Conservation (phyloP, 2,888 invertebrate species). For the Abrostola triplasia region DNA sequence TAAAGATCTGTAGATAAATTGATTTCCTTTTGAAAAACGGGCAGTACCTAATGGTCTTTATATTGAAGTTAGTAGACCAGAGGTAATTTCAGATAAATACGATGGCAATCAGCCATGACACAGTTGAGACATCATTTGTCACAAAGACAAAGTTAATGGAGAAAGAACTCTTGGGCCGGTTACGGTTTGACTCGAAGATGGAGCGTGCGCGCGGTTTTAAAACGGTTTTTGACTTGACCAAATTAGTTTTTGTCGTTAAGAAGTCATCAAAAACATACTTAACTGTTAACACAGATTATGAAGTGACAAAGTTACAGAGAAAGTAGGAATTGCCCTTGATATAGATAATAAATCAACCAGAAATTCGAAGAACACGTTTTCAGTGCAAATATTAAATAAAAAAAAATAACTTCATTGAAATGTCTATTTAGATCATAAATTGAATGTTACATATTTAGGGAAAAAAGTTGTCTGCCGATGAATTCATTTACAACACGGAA, state of each 20-base stretch:
- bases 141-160: slow-evolving; percentile 16
- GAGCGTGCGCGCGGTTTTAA: neutral
- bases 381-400: too few relatives aligned
- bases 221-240: slow-evolving; percentile 4
- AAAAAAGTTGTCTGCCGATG: too few relatives aligned
- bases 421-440: too few relatives aligned
- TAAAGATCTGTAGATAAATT: slow-evolving; percentile 30
- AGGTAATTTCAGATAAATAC: slow-evolving; percentile 41
- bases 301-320: neutral
- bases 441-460: too few relatives aligned
- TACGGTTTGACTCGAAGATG: neutral
- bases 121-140: slow-evolving; percentile 38
- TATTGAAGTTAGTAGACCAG: slow-evolving; percentile 42
- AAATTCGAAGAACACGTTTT: too few relatives aligned
- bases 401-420: too few relatives aligned
- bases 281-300: slow-evolving; percentile 2
- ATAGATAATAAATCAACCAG: neutral
- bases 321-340: neutral
- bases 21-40: slow-evolving; percentile 19
- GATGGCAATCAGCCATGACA: slow-evolving; percentile 33
- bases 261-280: neutral
- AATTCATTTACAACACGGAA: too few relatives aligned
- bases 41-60: slow-evolving; percentile 32
- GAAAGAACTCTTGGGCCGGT: slow-evolving; percentile 17
- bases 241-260: neutral